Base-by-base conservation (phyloP, 92 coral and sea anemone species). In the Parazoanthus darwini region DNA sequence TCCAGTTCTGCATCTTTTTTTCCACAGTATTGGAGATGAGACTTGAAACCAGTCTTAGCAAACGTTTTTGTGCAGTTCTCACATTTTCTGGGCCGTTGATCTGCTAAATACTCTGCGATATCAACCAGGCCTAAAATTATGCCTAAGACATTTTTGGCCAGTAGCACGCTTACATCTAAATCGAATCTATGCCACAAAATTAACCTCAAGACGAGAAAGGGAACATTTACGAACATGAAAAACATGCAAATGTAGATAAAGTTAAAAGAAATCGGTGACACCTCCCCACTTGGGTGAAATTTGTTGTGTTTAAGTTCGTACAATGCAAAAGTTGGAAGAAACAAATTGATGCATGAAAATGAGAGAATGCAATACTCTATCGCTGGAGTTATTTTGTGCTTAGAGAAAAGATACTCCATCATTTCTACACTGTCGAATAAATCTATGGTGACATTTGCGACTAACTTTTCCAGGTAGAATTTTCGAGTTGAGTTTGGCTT, bases 381-480 rank as follows among this genome's bases (percentile, higher is more conserved):
- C 4, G 78, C 48, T 1, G 78, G 8, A 2, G 94, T 35, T 37
- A 92, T 91, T 23, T 59, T 77, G n/a, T 73, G 90, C 33, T 88
- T 78, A 23, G 89, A 94, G 50, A 95, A 95, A 29, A 95, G 85
- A 56, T 95, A 93, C 42, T 95, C 93, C 66, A 95, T 50, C 94
- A 95, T 95, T 85, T 95, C 98, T 3, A 95, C 95, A 68, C 96
- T 93, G 89, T 95, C 98, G 43, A 95, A 93, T 78, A 95, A 89
- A 35, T 95, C 98, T 10, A 95, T 92, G 2, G 98, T 92, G 13
- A 95, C 96, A 1, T 95, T 92, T 13, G 91, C 92, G 8, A 92
- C 87, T 63, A 95, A 58, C 81, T 93, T 95, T 46, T 95, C 95
- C 84, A 95, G 86, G 91, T 95, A 95, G 82, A 92, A 89, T 77